Evolutionary conservation across 2,113 vertebrate species (phyloP).

Genomic region (Heterochromis multidens): DNA sequence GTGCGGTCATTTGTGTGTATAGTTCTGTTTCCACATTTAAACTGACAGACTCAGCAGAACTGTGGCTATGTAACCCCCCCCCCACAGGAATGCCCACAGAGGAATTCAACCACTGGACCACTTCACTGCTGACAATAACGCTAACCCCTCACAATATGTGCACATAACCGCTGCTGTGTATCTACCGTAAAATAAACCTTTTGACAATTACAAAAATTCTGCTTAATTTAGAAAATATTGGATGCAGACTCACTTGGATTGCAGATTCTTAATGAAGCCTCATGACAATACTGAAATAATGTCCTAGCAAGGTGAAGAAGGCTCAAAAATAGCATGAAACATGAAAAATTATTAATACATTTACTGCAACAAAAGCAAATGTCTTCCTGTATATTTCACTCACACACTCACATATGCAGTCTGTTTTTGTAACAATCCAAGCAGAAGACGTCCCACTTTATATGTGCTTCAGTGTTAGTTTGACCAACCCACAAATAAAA

Average conservation of each 20-base stretch:
- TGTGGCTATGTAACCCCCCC: not conserved
- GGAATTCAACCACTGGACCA: not conserved
- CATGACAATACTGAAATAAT: not conserved
- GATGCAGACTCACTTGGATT: not conserved
- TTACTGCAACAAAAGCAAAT: not conserved
- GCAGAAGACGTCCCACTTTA: not conserved
- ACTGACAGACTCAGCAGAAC: constrained; percentile 55
- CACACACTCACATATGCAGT: not conserved
- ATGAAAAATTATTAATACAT: not conserved
- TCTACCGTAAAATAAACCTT: not conserved
- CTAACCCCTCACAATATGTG: not conserved
- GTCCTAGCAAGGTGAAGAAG: not conserved
- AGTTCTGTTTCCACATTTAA: not conserved
- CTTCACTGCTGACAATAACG: not conserved
- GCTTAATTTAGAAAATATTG: too few relatives aligned
- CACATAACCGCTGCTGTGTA: not conserved
- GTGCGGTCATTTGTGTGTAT: not conserved
- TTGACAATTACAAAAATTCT: not conserved
- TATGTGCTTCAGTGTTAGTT: not conserved
- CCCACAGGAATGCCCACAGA: constrained; percentile 3
- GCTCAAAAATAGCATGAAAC: not conserved
- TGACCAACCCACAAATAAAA: not conserved
- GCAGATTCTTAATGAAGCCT: not conserved
- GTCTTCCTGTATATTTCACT: not conserved
- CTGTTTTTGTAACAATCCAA: not conserved